Conservation (phyloP, 53 echinoderm and acorn worm genomes). For the Holothuria leucospilota region DNA sequence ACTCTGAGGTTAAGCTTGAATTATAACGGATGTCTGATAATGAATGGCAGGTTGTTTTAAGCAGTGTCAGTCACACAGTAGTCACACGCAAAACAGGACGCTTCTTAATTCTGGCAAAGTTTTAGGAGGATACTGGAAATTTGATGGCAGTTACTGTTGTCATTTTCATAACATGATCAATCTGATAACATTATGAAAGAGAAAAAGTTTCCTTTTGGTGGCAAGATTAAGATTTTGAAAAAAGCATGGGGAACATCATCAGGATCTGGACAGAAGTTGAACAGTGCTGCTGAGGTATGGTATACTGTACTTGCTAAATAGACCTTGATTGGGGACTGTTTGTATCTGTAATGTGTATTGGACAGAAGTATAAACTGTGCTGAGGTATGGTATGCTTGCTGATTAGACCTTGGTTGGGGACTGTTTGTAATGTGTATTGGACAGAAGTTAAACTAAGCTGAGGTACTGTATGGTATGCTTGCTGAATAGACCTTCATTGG, state of each 20-base stretch:
- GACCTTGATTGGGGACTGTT: too few relatives aligned
- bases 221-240: conserved; percentile 53
- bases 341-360: too few relatives aligned
- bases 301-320: background rate
- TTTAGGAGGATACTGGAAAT: conserved; percentile 34
- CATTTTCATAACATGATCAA: conserved; percentile 3
- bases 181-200: conserved; percentile 37
- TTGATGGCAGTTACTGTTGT: background rate
- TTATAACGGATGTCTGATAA: conserved; percentile 2
- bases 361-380: too few relatives aligned
- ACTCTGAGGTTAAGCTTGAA: too few relatives aligned
- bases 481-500: too few relatives aligned
- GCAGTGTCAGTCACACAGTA: background rate
- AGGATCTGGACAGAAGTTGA: background rate
- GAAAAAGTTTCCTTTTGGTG: conserved; percentile 48
- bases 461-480: too few relatives aligned
- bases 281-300: conserved; percentile 15
- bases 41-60: conserved; percentile 7
- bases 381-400: too few relatives aligned
- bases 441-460: too few relatives aligned
- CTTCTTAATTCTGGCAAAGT: background rate
- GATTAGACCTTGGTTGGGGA: too few relatives aligned
- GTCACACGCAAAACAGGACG: conserved; percentile 37
- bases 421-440: too few relatives aligned
- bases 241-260: conserved; percentile 50